Evolutionary conservation across 2,888 invertebrate genomes (phyloP), one percentile per base, ranked within the genome.

Genomic region (Dryobota labecula): DNA sequence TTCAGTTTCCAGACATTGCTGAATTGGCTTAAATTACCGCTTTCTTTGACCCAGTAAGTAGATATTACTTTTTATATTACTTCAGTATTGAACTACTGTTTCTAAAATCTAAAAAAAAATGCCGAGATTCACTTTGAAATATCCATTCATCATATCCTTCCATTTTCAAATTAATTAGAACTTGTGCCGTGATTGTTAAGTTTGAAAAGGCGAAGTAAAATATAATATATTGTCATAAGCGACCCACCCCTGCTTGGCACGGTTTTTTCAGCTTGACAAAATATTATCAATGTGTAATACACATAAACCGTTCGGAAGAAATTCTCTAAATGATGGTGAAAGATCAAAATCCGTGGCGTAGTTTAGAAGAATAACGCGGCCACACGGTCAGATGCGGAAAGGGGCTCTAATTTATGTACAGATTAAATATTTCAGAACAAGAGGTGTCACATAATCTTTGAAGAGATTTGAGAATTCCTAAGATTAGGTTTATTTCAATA

Each of bases 391-490:
- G 8, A 36, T n/a, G n/a, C 36, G 36, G 7, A 33, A 33, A 33
- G 33, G 6, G 33, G 33, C 33, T 33, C 7, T 33, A 33, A 33
- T 33, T 33, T 33, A 33, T 33, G 47, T 47, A n/a, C 9, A 47
- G 47, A 24, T 61, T 36, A 51, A 65, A 63, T 49, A 38, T 64
- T 60, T 18, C n/a, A 57, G 36, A 53, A 18, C 47, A 66, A 69
- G 33, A 47, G 49, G 56, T 73, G 64, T 68, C 33, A 63, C 7
- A 2, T 63, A 38, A 78, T 60, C 51, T 47, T 73, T 53, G 41
- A 64, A 51, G n/a, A 56, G 60, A 78, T 68, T 51, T 56, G 13
- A 41, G 36, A 65, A 65, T 65, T 27, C 30, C 6, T 6, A 43
- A 61, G 36, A 65, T 63, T 54, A 56, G 2, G 18, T 30, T 60